Evolutionary conservation across 2,888 invertebrate species (phyloP), one percentile per base, ranked within the genome.

Genomic region (Trachelus iudaicus): DNA sequence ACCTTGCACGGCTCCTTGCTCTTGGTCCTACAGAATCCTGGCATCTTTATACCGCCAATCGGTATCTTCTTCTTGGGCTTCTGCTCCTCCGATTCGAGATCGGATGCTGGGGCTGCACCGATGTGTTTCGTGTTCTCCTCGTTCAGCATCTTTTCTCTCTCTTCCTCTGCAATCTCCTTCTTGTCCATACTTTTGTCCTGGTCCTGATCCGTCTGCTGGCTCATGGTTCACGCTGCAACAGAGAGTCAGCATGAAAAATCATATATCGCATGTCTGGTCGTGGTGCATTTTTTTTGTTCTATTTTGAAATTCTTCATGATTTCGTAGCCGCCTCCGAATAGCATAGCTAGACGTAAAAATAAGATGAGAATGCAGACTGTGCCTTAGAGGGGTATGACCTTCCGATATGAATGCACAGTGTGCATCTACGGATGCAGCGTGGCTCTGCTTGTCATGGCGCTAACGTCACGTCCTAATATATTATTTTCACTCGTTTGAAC

Each of bases 21-120:
- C 84, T 95, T 95, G 89, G 95, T 95, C 85, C 95, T 94, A 87
- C 96, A 96, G 92, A 96, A 97, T 30, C 96, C 96, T 6, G 97
- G 97, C 94, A 97, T 95, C 92, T 96, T 96, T 83, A 97, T 96
- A n/a, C 96, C 97, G 75, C 96, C 97, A 87, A 96, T 97, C 6
- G 97, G 97, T 86, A 96, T 96, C 90, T 96, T 96, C 79, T 94
- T 94, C 11, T 94, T 92, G 83, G 90, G 89, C 79, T 92, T 94
- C 75, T 92, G 92, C 82, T 94, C 93, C 77, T 89, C 85, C 80
- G 89, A 91, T 74, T 90, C 92, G 90, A 87, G 85, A 81, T 91
- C 91, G 13, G 92, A 86, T 73, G 93, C 93, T 33, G 92, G 89
- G 75, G 88, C 89, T 33, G 88, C 87, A 76, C 92, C 92, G 78